Conservation (phyloP, 2,888 invertebrate genomes). For the Eurois occulta region DNA sequence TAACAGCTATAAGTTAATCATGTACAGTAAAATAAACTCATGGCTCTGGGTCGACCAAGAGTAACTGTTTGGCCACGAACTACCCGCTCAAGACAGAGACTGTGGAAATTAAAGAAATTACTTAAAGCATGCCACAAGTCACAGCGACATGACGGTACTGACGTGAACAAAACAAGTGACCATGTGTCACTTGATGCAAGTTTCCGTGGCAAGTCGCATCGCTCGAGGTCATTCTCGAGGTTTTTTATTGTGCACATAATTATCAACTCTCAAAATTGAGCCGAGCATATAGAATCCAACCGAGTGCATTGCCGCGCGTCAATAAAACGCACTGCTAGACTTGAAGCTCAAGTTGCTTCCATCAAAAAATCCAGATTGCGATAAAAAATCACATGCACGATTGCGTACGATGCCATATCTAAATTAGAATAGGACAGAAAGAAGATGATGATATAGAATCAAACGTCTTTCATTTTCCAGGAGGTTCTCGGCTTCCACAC, state of each 20-base stretch:
- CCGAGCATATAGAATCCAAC: neutral
- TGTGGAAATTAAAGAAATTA: neutral
- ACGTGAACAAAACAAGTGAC: neutral
- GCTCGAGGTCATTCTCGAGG: neutral
- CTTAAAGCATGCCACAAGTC: neutral
- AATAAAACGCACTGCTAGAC: neutral
- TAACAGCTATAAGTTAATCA: neutral
- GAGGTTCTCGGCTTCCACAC: conserved; percentile 89
- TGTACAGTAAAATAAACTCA: neutral
- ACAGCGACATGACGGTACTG: neutral
- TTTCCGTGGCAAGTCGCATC: neutral
- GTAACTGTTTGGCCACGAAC: neutral
- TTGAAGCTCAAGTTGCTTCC: neutral
- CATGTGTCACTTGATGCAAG: neutral
- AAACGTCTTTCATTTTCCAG: conserved; percentile 68
- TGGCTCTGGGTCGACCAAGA: neutral
- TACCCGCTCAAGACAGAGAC: neutral
- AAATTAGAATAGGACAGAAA: neutral
- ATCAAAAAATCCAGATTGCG: neutral
- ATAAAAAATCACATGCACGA: neutral
- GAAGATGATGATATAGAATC: neutral
- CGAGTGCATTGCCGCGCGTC: neutral
- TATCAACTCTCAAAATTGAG: neutral
- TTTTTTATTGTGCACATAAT: neutral
- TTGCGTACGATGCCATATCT: neutral